Conservation (phyloP, 2,888 invertebrate species). For the Dyspetes luteomarginatus region DNA sequence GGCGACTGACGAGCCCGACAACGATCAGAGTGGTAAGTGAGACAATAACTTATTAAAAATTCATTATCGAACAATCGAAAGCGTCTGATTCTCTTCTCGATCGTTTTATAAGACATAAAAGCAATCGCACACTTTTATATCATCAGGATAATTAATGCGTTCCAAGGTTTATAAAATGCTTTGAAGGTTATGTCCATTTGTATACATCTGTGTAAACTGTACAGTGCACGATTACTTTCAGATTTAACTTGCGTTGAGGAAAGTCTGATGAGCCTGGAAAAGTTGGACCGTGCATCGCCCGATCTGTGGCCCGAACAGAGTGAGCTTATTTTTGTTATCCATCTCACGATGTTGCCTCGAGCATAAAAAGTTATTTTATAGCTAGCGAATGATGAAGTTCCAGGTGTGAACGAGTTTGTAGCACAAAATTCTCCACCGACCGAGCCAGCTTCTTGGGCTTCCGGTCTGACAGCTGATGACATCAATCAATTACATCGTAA, state of each 20-base stretch:
- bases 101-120: background rate
- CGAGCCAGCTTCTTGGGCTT: conserved; percentile 88
- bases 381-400: conserved; percentile 86
- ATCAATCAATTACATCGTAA: conserved; percentile 91
- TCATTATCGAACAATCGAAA: background rate
- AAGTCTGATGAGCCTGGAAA: conserved; percentile 94
- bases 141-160: background rate
- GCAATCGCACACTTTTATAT: background rate
- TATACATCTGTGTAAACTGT: conserved; percentile 5
- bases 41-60: conserved; percentile 55
- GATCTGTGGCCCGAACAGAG: conserved; percentile 98
- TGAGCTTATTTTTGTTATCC: conserved; percentile 85
- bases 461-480: conserved; percentile 89
- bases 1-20: conserved; percentile 88
- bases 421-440: conserved; percentile 87
- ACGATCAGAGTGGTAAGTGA: conserved; percentile 86
- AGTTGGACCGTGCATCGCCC: conserved; percentile 96
- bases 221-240: too few species aligned
- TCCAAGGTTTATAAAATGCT: background rate
- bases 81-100: background rate
- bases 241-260: conserved; percentile 86
- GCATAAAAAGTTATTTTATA: conserved; percentile 66
- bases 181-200: conserved; percentile 36
- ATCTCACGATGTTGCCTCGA: background rate
- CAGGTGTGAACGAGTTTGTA: conserved; percentile 94